phyloP scores from a whole-genome alignment of 2,113 vertebrate species.

The Erythrocebus patas region DNA sequence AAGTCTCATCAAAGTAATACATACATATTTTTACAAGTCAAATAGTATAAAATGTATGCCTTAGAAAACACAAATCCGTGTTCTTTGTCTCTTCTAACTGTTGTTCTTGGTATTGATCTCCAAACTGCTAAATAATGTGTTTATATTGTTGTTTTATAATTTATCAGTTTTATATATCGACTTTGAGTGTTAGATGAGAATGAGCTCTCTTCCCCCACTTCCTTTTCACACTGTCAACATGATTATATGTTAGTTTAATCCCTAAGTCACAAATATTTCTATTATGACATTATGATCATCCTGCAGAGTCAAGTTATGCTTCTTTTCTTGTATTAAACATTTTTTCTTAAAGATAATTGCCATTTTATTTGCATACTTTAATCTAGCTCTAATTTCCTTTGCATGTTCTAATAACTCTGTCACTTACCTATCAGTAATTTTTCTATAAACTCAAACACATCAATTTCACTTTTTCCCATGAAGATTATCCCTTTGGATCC shows the following conservation, averaged over 20 bases:
- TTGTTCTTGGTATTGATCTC: not conserved
- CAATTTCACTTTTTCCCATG: not conserved
- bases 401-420: not conserved
- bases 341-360: not conserved
- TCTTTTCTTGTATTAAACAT: not conserved
- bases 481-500: not conserved
- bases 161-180: not conserved
- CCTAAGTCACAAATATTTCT: not conserved
- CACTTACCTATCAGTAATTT: not conserved
- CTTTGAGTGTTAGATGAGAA: not conserved
- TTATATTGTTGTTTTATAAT: not conserved
- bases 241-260: not conserved
- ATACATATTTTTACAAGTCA: not conserved
- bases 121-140: not conserved
- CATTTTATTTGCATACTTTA: not conserved
- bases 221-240: fast-evolving
- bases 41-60: not conserved
- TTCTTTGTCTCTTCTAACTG: not conserved
- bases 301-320: not conserved
- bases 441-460: not conserved
- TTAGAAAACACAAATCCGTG: not conserved
- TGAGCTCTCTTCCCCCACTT: fast-evolving
- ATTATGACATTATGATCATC: not conserved
- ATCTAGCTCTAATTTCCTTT: not conserved
- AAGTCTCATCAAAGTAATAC: not conserved